Percentiles rank a stretch among this genome's conserved stretches.
Conservation (phyloP, 2,888 invertebrate species). For the Chironomus tentans region DNA sequence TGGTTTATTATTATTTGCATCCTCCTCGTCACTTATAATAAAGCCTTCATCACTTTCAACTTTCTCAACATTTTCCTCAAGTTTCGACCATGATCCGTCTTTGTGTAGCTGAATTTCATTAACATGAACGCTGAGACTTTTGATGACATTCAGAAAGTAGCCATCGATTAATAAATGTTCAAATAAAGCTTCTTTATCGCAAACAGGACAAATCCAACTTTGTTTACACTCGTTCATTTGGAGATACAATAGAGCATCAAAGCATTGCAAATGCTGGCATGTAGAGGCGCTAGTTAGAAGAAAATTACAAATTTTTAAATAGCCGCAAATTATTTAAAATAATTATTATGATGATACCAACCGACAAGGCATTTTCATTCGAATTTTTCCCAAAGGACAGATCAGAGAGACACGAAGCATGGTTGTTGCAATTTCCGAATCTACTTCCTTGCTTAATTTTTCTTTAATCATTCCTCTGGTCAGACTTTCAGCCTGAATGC, state of each 20-base stretch:
- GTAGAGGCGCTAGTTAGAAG: conserved; percentile 47
- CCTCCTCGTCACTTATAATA: neutral
- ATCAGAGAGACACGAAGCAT: conserved; percentile 79
- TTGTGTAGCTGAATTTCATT: conserved; percentile 61
- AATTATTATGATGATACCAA: neutral
- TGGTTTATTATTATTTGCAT: neutral
- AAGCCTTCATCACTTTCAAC: neutral
- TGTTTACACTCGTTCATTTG: conserved; percentile 94
- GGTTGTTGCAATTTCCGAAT: conserved; percentile 84
- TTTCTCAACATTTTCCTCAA: neutral
- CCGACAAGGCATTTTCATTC: conserved; percentile 67
- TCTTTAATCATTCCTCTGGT: neutral
- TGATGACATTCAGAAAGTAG: conserved; percentile 42
- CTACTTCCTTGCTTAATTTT: conserved; percentile 54
- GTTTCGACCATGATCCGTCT: conserved; percentile 56
- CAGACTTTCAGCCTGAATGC: neutral
- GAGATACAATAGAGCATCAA: conserved; percentile 79
- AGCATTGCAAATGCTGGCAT: conserved; percentile 87
- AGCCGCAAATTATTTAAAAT: neutral
- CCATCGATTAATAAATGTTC: conserved; percentile 82
- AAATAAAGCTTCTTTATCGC: conserved; percentile 76
- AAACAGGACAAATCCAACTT: conserved; percentile 91
- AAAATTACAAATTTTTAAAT: too few species aligned
- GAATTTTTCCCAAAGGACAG: conserved; percentile 81
- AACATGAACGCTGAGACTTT: neutral